Conservation (phyloP, 2,797 vertebrate species). For the Hozukius guyotensis region DNA sequence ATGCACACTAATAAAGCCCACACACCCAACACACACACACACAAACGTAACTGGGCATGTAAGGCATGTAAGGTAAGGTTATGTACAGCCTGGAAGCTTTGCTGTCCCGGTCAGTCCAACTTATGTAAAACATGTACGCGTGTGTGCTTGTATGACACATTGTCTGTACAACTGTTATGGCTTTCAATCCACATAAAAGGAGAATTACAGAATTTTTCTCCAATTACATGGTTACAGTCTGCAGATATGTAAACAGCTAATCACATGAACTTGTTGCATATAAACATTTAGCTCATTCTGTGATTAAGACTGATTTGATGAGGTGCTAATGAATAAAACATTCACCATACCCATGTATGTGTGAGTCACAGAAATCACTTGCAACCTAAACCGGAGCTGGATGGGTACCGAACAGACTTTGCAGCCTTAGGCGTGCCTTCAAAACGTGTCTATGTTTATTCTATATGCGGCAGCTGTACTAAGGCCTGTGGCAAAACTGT, state of each 20-base stretch:
- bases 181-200: neutral
- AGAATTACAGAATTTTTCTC: conserved; percentile 12
- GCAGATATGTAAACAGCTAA: conserved; percentile 25
- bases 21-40: neutral
- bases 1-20: neutral
- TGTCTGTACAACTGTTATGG: neutral
- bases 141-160: neutral
- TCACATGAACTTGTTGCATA: conserved; percentile 20
- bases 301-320: conserved; percentile 44
- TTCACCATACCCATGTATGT: neutral
- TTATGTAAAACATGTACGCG: neutral
- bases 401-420: conserved; percentile 21
- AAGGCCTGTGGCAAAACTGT: conserved; percentile 40
- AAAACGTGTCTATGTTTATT: conserved; percentile 59
- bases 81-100: neutral
- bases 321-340: conserved; percentile 38
- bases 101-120: neutral
- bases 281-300: conserved; percentile 37
- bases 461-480: conserved; percentile 53
- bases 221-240: conserved; percentile 6
- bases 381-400: conserved; percentile 4
- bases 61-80: neutral
- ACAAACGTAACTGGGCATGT: neutral
- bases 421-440: conserved; percentile 34
- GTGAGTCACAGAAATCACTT: conserved; percentile 28